Conservation (phyloP, 2,888 invertebrate species). For the Noctua janthina region DNA sequence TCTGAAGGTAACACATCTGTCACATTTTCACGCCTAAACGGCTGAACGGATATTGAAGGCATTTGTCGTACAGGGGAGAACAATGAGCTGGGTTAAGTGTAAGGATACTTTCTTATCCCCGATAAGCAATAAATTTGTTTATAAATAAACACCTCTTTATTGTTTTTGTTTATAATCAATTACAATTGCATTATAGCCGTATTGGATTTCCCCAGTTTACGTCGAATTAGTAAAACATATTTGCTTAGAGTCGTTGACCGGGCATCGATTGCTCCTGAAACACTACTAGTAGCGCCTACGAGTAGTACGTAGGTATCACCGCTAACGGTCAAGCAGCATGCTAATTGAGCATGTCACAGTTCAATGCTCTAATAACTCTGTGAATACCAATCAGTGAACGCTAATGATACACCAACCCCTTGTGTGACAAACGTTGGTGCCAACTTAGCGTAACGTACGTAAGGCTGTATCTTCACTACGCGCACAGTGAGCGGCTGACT, state of each 20-base stretch:
- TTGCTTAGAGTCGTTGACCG: conserved; percentile 54
- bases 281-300: conserved; percentile 13
- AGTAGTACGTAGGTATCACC: conserved; percentile 52
- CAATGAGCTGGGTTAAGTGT: not conserved
- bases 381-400: conserved; percentile 71
- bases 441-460: conserved; percentile 29
- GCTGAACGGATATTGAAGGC: not conserved
- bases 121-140: not conserved
- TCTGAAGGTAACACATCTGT: not conserved
- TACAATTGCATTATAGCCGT: not conserved
- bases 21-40: not conserved
- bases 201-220: conserved; percentile 39
- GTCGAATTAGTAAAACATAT: conserved; percentile 27
- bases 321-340: conserved; percentile 75
- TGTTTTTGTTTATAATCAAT: not conserved
- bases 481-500: not conserved
- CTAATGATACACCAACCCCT: conserved; percentile 49
- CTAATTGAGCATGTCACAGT: conserved; percentile 83
- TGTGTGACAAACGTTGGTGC: conserved; percentile 47
- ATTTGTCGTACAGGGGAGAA: not conserved
- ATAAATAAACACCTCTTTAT: not conserved
- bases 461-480: not conserved
- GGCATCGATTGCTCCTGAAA: conserved; percentile 76
- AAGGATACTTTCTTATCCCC: not conserved
- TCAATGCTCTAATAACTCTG: conserved; percentile 83